A percentile compares a stretch with the other conserved stretches of the same genome.
These are phyloP conservation scores for Sturnira hondurensis DNA, from an alignment of 2,113 vertebrate species.

Conservation along the genomic window DNA sequence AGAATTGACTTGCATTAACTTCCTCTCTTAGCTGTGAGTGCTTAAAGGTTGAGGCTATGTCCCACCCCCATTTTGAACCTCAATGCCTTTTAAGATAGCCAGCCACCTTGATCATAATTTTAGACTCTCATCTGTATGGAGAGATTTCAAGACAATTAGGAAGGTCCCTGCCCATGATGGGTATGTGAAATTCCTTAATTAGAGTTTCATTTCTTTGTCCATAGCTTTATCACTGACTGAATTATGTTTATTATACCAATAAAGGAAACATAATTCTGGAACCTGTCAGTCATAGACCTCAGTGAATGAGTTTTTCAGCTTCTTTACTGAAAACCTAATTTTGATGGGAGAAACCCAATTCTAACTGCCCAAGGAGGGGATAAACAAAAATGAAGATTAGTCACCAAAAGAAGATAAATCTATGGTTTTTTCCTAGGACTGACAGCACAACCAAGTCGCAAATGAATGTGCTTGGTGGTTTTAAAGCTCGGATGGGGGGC, in stretches of 20 bases:
- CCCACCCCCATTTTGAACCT: neutral
- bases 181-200: neutral
- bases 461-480: slow-evolving; percentile 20
- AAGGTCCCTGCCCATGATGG: neutral
- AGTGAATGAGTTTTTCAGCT: neutral
- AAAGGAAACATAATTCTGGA: neutral
- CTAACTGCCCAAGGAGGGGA: neutral
- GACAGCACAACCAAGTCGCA: neutral
- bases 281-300: neutral
- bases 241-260: neutral
- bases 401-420: neutral
- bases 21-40: neutral
- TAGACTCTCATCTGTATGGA: neutral
- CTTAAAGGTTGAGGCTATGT: neutral
- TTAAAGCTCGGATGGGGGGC: neutral
- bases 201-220: slow-evolving; percentile 17
- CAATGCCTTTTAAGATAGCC: neutral
- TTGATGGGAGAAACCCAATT: neutral
- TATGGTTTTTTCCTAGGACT: neutral
- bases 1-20: neutral
- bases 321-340: slow-evolving; percentile 30
- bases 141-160: slow-evolving; percentile 19
- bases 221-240: neutral
- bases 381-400: neutral
- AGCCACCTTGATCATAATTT: neutral